Base-by-base conservation (phyloP, 1,140 invertebrate species). In the Uloborus diversus region DNA sequence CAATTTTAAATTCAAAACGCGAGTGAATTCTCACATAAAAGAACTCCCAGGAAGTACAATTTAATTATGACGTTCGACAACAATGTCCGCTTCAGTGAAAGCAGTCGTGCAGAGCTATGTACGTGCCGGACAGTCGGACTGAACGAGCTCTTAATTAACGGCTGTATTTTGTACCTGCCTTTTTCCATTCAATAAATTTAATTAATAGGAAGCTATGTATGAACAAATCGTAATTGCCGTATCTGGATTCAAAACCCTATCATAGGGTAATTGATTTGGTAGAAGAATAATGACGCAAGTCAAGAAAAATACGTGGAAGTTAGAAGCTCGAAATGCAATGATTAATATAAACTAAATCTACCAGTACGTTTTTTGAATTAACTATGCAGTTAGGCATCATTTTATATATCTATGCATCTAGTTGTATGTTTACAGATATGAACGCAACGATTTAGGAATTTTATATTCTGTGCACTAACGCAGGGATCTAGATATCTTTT, bases 171-270 rank as follows among this genome's bases (percentile, higher is more conserved):
- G n/a, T n/a, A n/a, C 14, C 62, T 78, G 23, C 56, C 62, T 51
- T 32, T n/a, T 27, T 23, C 49, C 47, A 78, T 47, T 78, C 61
- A 78, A 65, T 78, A 78, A 78, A 56, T 78, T 78, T 78, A 78
- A 78, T 78, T 78, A 78, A 78, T 78, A n/a, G 73, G 61, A 42
- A 65, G 59, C 37, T 75, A 49, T 62, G 62, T 78, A 78, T 66
- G 57, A 30, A 53, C 35, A 37, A n/a, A 7, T 66, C 73, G 35
- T 78, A 78, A 78, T 78, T 78, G 73, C 49, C 37, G 51, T 64
- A 75, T 75, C 71, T 35, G 14, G 51, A 59, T 75, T 64, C 71
- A 64, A 37, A 51, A 75, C 71, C 64, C 71, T 51, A 75, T 75
- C 57, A 75, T 37, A 20, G 35, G 30, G 49, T 42, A 75, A 62